phyloP scores from a whole-genome alignment of 2,113 vertebrate genomes.

The Podarcis raffonei region DNA sequence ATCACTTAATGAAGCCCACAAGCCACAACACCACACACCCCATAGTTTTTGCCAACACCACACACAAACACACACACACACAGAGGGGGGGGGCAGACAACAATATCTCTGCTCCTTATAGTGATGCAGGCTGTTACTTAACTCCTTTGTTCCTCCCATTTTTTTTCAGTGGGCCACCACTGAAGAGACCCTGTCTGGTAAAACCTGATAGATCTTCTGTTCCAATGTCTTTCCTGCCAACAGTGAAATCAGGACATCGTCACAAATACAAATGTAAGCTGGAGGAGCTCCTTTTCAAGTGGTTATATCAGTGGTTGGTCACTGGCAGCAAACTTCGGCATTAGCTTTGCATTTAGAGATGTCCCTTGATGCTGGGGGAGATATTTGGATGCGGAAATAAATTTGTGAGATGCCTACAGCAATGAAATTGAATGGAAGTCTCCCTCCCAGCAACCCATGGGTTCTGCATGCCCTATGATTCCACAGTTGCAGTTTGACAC shows the following conservation, averaged over 20 bases:
- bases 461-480: not conserved
- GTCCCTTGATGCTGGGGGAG: not conserved
- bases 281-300: not conserved
- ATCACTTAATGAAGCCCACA: not conserved
- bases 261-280: not conserved
- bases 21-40: not conserved
- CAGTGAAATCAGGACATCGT: not conserved
- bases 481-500: not conserved
- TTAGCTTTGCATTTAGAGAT: not conserved
- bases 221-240: not conserved
- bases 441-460: not conserved
- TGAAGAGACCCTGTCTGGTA: not conserved
- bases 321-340: not conserved
- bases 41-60: not conserved
- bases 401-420: not conserved
- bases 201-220: not conserved
- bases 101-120: not conserved
- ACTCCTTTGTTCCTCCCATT: not conserved
- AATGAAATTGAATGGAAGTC: not conserved
- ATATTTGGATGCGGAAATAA: not conserved
- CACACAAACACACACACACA: too few species aligned
- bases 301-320: not conserved
- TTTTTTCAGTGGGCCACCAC: not conserved
- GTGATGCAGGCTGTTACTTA: not conserved
- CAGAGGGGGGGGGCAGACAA: too few species aligned